Base-by-base conservation (phyloP, 2,797 vertebrate species). In the Mus spretus region DNA sequence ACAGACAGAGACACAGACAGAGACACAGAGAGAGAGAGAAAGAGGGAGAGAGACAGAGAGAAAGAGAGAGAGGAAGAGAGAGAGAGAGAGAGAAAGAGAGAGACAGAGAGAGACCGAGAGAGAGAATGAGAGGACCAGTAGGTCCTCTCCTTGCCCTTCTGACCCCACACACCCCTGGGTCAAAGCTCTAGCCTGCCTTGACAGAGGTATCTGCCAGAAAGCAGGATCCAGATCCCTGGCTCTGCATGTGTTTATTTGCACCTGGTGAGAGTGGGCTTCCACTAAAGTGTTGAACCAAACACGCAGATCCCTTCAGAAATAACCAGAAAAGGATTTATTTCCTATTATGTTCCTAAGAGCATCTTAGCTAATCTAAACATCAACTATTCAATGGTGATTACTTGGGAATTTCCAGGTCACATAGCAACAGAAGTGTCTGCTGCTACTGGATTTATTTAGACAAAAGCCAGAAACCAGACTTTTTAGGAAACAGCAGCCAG, bases 341-440 rank as follows among this genome's bases (percentile, higher is more conserved):
- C 95, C 82, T 37, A 50, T 50, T 50, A 50, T 50, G 50, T 50
- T 50, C 50, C 50, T 97, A 96, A 96, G 96, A 97, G 96, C 89
- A 94, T 95, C 79, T 97, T 95, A 97, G 92, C 96, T 92, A 97
- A 95, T 97, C 95, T 97, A 97, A 97, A 97, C 94, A 95, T 96
- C 96, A 96, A 96, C 97, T 97, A 93, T 93, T 97, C 95, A 89
- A 88, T 90, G 89, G 96, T 79, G 96, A 97, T 97, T 97, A 96
- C 87, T 97, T 97, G 97, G 96, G 97, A 97, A 97, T 97, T 97
- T 97, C 96, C 97, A 98, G 97, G 97, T 97, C 96, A 97, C 83
- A 82, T 22, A 88, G 89, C 61, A 97, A 95, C 89, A 96, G 31
- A 63, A 13, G 57, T 40, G 74, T 61, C 83, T 95, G 70, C 91